A percentile compares a stretch with the other conserved stretches of the same genome.
Conservation (phyloP, 2,797 vertebrate genomes). For the Hephaestus fuliginosus region DNA sequence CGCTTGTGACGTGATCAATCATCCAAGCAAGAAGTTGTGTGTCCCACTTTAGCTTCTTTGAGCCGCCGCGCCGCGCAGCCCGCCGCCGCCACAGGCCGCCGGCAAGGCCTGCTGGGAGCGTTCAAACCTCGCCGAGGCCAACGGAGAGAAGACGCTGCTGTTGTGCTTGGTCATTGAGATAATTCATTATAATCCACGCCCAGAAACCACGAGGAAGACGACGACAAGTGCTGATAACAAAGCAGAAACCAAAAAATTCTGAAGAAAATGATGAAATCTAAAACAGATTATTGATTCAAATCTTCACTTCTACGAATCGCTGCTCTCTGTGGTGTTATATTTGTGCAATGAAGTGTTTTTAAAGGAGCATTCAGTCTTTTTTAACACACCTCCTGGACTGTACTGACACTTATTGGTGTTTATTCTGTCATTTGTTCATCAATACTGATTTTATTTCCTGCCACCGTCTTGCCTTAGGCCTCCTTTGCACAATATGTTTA, state of each 20-base stretch:
- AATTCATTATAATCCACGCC: slow-evolving; percentile 12
- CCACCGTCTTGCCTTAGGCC: not conserved
- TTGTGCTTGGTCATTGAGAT: slow-evolving; percentile 35
- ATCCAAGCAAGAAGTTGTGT: slow-evolving; percentile 73
- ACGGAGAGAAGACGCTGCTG: not conserved
- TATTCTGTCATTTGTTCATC: not conserved
- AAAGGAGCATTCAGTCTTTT: not conserved
- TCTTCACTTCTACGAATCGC: not conserved
- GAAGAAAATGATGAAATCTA: not conserved
- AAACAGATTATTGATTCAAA: not conserved
- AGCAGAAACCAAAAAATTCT: no score
- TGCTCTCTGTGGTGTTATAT: not conserved
- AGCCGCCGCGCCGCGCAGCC: not conserved
- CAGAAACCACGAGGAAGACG: not conserved
- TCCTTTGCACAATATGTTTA: not conserved
- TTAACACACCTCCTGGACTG: not conserved
- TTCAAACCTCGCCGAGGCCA: not conserved
- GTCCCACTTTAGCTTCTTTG: slow-evolving; percentile 61
- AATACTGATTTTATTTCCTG: not conserved
- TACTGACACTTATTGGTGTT: slow-evolving; percentile 22
- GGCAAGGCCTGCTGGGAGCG: slow-evolving; percentile 24
- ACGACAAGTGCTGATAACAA: no score
- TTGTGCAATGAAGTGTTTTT: not conserved
- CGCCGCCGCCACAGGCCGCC: not conserved
- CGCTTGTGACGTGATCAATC: slow-evolving; percentile 78